Base-by-base conservation (phyloP, 2,888 invertebrate species). In the Ormyrus nitidulus region DNA sequence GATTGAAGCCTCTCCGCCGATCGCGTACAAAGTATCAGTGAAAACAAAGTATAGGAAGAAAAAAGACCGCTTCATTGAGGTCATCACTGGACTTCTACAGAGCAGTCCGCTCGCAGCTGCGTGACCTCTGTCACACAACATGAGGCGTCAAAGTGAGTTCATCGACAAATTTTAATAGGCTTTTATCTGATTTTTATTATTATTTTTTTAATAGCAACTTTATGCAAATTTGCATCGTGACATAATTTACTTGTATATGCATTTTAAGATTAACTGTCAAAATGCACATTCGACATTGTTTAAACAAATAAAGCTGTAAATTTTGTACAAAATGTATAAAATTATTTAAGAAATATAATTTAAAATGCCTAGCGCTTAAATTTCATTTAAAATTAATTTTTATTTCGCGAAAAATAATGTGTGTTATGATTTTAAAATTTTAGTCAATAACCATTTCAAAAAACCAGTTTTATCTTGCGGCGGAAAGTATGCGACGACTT, bases 11-110 rank as follows among this genome's bases (percentile, higher is more conserved):
- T 19, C 68, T 65, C 51, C 59, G 51, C 51, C 69, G 68, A 79
- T 79, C 79, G 66, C 54, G 53, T 66, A 71, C 48, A 80, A 75
- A 74, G 73, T 73, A 78, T 78, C 66, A 70, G 74, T 75, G 77
- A 77, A 77, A 77, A 81, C 77, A 80, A 73, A 74, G 56, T 80
- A 34, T 34, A 77, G 56, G 58, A 74, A 79, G 70, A 64, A 77
- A 81, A 78, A 81, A 79, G 66, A 75, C 70, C 56, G 86, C 84
- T 83, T 84, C 80, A 84, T 85, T 86, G 87, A 87, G 88, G 90
- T 90, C 89, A 89, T 89, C 89, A 85, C 85, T 86, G 85, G 87
- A 87, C 87, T 89, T 85, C 83, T 78, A 84, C 86, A 85, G 82
- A 82, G 85, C 87, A 88, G 88, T 89, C 84, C 83, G 85, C 83